Conservation (phyloP, 2,888 invertebrate species). For the Euspilapteryx auroguttella region DNA sequence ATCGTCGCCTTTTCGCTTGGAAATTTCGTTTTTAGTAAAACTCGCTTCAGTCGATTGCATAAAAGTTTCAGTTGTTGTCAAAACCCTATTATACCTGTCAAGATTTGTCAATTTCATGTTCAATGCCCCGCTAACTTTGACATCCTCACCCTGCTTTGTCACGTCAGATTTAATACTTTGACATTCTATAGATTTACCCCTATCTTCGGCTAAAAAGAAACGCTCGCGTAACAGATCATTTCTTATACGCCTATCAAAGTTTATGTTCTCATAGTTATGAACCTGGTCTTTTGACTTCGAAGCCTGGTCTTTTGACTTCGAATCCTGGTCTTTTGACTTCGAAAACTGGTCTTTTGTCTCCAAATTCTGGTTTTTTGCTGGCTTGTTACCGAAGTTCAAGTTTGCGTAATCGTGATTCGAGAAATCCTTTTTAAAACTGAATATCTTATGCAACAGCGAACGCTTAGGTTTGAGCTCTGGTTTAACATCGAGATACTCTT, state of each 20-base stretch:
- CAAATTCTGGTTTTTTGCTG: conserved; percentile 7
- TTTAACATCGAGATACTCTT: conserved; percentile 13
- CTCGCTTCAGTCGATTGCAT: conserved; percentile 37
- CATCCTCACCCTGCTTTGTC: conserved; percentile 30
- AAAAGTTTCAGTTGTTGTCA: conserved; percentile 42
- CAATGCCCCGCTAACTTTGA: conserved; percentile 36
- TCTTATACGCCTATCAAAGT: conserved; percentile 22
- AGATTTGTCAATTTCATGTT: conserved; percentile 44
- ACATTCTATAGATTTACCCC: conserved; percentile 42
- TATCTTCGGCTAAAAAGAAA: conserved; percentile 26
- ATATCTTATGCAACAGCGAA: conserved; percentile 32
- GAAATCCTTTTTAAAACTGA: conserved; percentile 45
- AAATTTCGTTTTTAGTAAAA: conserved; percentile 35
- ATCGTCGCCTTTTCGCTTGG: conserved; percentile 25
- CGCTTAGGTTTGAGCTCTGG: conserved; percentile 33
- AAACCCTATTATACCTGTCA: conserved; percentile 38
- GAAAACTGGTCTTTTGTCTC: conserved; percentile 6
- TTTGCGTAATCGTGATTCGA: conserved; percentile 41
- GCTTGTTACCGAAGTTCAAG: conserved; percentile 20
- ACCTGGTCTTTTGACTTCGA: not conserved
- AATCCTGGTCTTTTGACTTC: conserved; percentile 6
- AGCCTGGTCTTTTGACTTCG: conserved; percentile 4
- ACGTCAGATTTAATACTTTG: conserved; percentile 44
- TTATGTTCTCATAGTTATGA: conserved; percentile 12
- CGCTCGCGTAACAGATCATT: conserved; percentile 37